Evolutionary conservation across 2,113 vertebrate genomes (phyloP).

Genomic region (Quiscalus mexicanus): DNA sequence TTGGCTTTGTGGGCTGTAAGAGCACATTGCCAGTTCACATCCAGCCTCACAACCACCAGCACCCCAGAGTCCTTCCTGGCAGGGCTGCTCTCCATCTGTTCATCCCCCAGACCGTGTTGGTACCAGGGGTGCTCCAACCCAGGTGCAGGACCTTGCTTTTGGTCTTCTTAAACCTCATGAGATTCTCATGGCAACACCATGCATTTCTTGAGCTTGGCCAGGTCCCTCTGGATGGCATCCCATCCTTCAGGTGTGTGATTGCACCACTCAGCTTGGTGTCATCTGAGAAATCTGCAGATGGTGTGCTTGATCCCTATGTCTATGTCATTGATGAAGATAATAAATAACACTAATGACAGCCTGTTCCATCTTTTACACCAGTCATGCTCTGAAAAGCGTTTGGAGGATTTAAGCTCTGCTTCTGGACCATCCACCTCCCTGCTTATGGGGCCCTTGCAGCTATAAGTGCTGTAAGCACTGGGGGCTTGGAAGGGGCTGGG

Average conservation of each 20-base stretch:
- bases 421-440: not conserved
- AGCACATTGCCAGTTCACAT: not conserved
- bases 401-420: not conserved
- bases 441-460: not conserved
- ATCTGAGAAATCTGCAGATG: not conserved
- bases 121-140: not conserved
- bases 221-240: not conserved
- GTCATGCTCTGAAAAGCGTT: not conserved
- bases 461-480: not conserved
- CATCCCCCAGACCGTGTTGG: not conserved
- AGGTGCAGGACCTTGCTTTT: not conserved
- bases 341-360: not conserved
- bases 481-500: not conserved
- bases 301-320: not conserved
- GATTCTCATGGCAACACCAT: not conserved
- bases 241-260: not conserved
- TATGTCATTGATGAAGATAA: not conserved
- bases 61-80: not conserved
- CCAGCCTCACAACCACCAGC: not conserved
- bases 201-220: fast-evolving
- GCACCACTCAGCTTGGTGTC: not conserved
- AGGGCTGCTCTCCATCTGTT: not conserved
- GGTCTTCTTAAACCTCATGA: not conserved
- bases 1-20: not conserved
- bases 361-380: not conserved